phyloP scores from a whole-genome alignment of 2,113 vertebrate species.

The Albula goreensis region DNA sequence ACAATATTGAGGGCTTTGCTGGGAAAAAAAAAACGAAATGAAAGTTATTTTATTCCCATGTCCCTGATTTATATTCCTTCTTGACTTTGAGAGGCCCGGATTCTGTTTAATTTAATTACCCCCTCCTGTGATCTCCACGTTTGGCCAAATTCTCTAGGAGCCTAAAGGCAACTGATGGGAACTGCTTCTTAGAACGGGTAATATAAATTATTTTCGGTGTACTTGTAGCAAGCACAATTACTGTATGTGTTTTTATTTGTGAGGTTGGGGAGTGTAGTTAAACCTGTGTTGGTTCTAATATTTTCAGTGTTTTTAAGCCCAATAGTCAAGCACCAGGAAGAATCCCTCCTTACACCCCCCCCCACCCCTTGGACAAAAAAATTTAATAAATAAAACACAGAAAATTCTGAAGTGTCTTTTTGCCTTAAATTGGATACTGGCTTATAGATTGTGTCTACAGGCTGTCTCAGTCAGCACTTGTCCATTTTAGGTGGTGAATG shows the following conservation, averaged over 20 bases:
- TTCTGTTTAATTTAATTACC: constrained; percentile 30
- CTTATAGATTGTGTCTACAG: background rate
- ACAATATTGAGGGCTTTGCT: constrained; percentile 12
- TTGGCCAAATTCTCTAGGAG: constrained; percentile 22
- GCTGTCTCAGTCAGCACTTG: background rate
- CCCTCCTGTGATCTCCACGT: constrained; percentile 22
- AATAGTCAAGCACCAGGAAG: background rate
- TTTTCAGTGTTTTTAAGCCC: background rate
- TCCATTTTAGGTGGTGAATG: background rate
- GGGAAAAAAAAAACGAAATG: background rate
- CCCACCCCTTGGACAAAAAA: no score
- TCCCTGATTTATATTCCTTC: constrained; percentile 23
- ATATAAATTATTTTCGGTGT: constrained; percentile 15
- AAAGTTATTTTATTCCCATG: constrained; percentile 12
- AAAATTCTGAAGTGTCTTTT: background rate
- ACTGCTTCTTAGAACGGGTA: background rate
- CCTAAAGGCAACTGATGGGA: background rate
- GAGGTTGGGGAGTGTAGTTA: background rate
- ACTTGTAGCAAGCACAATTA: background rate
- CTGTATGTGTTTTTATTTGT: background rate
- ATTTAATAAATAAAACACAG: background rate
- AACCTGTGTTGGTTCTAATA: background rate
- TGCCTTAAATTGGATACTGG: background rate
- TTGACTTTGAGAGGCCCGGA: background rate
- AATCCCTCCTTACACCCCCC: background rate